Base-by-base conservation (phyloP, 2,888 invertebrate genomes). In the Esperia sulphurella region DNA sequence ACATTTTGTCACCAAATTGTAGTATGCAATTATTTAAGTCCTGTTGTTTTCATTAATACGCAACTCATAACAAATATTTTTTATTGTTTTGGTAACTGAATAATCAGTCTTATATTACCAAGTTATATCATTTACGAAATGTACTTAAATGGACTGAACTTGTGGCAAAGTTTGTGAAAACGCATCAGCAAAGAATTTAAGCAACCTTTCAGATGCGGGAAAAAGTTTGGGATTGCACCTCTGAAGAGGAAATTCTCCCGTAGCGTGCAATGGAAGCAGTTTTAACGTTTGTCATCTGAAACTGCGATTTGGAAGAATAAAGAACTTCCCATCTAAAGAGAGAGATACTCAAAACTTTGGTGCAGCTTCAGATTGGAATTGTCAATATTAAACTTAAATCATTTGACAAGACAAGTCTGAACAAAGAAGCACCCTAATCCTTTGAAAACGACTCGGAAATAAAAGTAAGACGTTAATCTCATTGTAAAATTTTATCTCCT, bases 381-480 rank as follows among this genome's bases (percentile, higher is more conserved):
- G 21, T 21, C 21, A 21, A 21, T 21, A 33, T 33, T 33, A 33
- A 33, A 33, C 10, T 33, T 10, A 33, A 33, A 10, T 10, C 10
- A 10, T 33, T 44, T 35, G 28, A 14, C 29, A 45, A 38, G 30
- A 38, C 13, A 28, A 21, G 21, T 21, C n/a, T 10, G 12, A 10
- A 12, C 37, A 37, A 12, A 31, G 5, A 29, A 39, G 39, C 28
- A 42, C 39, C 13, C 38, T 45, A 39, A 45, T 45, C 45, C 45
- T 45, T 45, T 45, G 45, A 38, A 45, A 45, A 45, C 39, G 45
- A 45, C 39, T 29, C n/a, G 7, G n/a, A 6, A 41, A n/a, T 42
- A 31, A 42, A 13, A 37, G 33, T 46, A 46, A 47, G 46, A 38
- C 42, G 29, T 47, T 47, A 47, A 42, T 47, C 46, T 42, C 37